Evolutionary conservation across 2,888 invertebrate genomes (phyloP).

Genomic region (Dasypolia templi): DNA sequence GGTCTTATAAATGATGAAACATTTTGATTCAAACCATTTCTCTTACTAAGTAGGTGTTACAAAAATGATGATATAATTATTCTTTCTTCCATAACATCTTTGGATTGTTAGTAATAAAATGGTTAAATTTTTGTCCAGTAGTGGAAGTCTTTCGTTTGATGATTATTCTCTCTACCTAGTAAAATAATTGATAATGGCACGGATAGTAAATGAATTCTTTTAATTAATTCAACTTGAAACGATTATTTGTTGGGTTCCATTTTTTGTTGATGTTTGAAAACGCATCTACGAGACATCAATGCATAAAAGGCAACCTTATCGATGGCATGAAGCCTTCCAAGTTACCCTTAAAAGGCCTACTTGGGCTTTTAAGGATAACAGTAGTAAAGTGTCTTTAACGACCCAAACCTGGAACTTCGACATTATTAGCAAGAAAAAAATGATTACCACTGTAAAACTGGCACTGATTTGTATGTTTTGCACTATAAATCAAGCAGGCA

Average conservation of each 20-base stretch:
- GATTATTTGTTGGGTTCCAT: background rate
- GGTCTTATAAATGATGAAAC: conserved; percentile 28
- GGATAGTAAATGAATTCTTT: too few species aligned
- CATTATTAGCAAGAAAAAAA: background rate
- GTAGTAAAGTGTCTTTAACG: background rate
- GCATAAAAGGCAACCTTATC: too few species aligned
- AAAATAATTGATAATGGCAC: too few species aligned
- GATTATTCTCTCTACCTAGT: too few species aligned
- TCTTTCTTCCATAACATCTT: background rate
- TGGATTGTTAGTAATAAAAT: too few species aligned
- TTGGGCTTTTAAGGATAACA: background rate
- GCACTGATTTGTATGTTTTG: background rate
- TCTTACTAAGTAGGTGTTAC: conserved; percentile 9
- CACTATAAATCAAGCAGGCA: conserved; percentile 37
- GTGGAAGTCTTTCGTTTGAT: too few species aligned
- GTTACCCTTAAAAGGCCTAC: too few species aligned
- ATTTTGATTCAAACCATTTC: conserved; percentile 30
- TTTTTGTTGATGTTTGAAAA: background rate
- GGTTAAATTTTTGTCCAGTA: too few species aligned
- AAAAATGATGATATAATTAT: conserved; percentile 11
- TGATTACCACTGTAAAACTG: conserved; percentile 1
- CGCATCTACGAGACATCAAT: background rate
- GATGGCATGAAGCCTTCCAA: too few species aligned
- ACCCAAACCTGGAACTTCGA: background rate
- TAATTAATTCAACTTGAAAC: too few species aligned